A percentile compares a stretch with the other conserved stretches of the same genome.
phyloP scores from a whole-genome alignment of 2,888 invertebrate species.

The Coenonympha arcania region DNA sequence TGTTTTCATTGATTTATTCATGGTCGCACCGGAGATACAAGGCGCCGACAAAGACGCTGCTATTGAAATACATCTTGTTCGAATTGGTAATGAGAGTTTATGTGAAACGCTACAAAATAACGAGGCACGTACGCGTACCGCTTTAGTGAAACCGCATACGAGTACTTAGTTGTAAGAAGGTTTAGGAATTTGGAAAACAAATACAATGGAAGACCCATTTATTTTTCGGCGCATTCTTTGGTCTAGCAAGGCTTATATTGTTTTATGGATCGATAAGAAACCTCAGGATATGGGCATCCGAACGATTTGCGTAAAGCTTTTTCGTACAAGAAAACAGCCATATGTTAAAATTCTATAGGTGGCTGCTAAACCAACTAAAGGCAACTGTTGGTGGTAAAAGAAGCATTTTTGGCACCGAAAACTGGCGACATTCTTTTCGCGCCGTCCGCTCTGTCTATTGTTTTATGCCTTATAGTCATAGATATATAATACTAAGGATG shows the following conservation, averaged over 20 bases:
- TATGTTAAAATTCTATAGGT: too few species aligned
- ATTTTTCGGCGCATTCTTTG: constrained; percentile 12
- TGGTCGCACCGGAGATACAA: constrained; percentile 62
- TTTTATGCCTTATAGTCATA: too few species aligned
- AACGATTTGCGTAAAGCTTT: too few species aligned
- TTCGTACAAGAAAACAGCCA: too few species aligned
- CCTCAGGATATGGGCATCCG: too few species aligned
- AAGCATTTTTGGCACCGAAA: too few species aligned
- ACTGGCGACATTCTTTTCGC: too few species aligned
- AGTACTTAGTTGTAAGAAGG: constrained; percentile 38
- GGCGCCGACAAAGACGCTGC: constrained; percentile 64
- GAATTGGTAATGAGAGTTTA: constrained; percentile 66
- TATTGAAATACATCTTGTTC: constrained; percentile 56
- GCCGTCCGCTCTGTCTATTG: too few species aligned
- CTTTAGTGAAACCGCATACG: constrained; percentile 52
- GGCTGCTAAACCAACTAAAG: too few species aligned
- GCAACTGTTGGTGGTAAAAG: too few species aligned
- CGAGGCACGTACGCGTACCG: constrained; percentile 56
- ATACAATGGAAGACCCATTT: constrained; percentile 20
- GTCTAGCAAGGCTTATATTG: not conserved
- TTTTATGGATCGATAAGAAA: too few species aligned
- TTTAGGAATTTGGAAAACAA: constrained; percentile 35
- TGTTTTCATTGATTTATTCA: constrained; percentile 75
- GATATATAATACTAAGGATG: too few species aligned
- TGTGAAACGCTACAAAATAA: constrained; percentile 58